Conservation (phyloP, 2,888 invertebrate species). For the Alcis repandata region DNA sequence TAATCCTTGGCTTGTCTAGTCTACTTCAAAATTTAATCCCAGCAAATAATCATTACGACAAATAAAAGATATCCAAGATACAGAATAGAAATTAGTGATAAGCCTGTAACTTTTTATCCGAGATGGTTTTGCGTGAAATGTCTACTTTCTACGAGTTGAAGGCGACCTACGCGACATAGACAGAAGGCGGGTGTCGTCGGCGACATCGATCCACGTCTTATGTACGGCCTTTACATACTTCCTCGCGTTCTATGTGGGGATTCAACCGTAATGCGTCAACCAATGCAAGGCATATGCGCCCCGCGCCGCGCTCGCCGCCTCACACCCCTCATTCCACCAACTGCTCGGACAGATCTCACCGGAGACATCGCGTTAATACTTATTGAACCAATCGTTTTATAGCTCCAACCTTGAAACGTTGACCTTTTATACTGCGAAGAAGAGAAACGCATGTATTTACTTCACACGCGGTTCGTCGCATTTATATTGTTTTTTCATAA, state of each 20-base stretch:
- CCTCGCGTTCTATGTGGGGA: constrained; percentile 81
- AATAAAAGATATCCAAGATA: background rate
- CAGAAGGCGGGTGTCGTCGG: constrained; percentile 68
- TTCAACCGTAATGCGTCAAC: constrained; percentile 85
- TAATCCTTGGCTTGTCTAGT: background rate
- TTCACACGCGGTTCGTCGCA: constrained; percentile 39
- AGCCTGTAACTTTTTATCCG: background rate
- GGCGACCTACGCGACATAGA: constrained; percentile 47
- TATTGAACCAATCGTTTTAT: constrained; percentile 64
- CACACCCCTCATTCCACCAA: constrained; percentile 50
- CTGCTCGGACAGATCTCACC: constrained; percentile 57
- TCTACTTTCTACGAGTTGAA: constrained; percentile 34
- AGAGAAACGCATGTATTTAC: constrained; percentile 50
- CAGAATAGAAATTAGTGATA: constrained; percentile 1
- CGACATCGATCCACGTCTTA: constrained; percentile 83
- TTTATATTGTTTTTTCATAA: constrained; percentile 23
- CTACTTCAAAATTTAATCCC: constrained; percentile 7
- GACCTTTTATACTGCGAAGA: constrained; percentile 58
- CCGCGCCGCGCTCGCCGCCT: constrained; percentile 56
- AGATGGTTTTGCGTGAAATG: constrained; percentile 21
- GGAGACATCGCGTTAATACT: constrained; percentile 55
- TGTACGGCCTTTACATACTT: constrained; percentile 78
- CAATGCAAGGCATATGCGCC: constrained; percentile 78
- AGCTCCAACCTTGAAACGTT: constrained; percentile 66
- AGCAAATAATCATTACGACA: background rate